Evolutionary conservation across 2,888 invertebrate genomes (phyloP).

Genomic region (Parnassius orleans): DNA sequence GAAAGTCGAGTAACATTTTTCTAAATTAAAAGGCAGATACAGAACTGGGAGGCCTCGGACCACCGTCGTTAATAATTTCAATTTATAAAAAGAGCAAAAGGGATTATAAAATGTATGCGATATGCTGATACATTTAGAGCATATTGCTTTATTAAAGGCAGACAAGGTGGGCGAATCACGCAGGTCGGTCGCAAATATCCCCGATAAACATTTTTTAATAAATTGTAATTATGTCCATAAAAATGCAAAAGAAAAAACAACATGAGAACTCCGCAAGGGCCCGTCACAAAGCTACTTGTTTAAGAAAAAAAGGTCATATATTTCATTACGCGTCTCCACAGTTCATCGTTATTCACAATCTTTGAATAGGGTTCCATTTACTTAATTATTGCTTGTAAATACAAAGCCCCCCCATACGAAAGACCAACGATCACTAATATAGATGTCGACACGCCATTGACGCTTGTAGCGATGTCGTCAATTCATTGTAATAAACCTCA

Average conservation of each 20-base stretch:
- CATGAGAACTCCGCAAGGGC: constrained; percentile 56
- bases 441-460: constrained; percentile 76
- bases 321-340: constrained; percentile 49
- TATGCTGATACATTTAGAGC: constrained; percentile 77
- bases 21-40: constrained; percentile 70
- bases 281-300: constrained; percentile 52
- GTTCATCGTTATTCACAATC: constrained; percentile 50
- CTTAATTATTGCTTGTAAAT: constrained; percentile 54
- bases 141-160: constrained; percentile 79
- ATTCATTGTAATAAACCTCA: constrained; percentile 78
- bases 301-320: constrained; percentile 52
- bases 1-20: constrained; percentile 61
- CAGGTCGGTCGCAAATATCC: constrained; percentile 54
- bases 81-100: constrained; percentile 70
- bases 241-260: constrained; percentile 60
- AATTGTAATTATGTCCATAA: constrained; percentile 70
- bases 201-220: constrained; percentile 68
- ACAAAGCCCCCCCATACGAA: constrained; percentile 70
- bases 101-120: constrained; percentile 73
- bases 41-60: constrained; percentile 57
- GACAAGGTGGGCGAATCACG: constrained; percentile 63
- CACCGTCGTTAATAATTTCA: constrained; percentile 74
- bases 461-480: constrained; percentile 66
- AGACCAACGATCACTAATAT: constrained; percentile 75
- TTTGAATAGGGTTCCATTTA: constrained; percentile 52